These are phyloP conservation scores for Rhodophaea formosa DNA, from an alignment of 2,888 invertebrate genomes.

Conservation along the genomic window DNA sequence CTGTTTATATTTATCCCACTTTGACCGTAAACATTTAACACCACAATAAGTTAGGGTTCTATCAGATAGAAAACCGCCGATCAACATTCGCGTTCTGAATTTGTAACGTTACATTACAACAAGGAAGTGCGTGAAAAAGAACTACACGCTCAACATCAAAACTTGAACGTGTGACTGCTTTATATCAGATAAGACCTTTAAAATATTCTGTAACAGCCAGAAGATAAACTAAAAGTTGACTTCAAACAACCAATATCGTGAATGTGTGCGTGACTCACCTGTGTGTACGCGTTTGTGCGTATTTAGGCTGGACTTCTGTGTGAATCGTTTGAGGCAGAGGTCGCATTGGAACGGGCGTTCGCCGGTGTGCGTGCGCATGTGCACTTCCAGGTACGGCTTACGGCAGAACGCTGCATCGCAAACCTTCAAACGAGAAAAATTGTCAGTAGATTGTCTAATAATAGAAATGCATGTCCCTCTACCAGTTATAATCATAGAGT, in stretches of 20 bases:
- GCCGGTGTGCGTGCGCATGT: constrained; percentile 90
- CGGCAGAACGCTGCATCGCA: constrained; percentile 90
- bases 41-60: too few species aligned
- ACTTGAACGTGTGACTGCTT: too few species aligned
- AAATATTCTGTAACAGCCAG: constrained; percentile 2
- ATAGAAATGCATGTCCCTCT: too few species aligned
- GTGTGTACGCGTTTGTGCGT: constrained; percentile 91
- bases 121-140: too few species aligned
- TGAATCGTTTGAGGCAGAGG: constrained; percentile 88
- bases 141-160: too few species aligned
- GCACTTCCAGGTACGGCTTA: constrained; percentile 90
- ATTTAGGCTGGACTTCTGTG: constrained; percentile 89
- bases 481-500: too few species aligned
- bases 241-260: not conserved
- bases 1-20: too few species aligned
- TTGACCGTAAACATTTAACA: too few species aligned
- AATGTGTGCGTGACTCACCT: constrained; percentile 56
- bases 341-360: constrained; percentile 89
- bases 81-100: too few species aligned
- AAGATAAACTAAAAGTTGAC: not conserved
- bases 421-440: constrained; percentile 52
- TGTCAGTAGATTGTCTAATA: too few species aligned
- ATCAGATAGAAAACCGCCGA: too few species aligned
- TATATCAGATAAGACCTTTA: not conserved
- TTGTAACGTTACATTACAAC: too few species aligned